Evolutionary conservation across 2,888 invertebrate species (phyloP), one percentile per base, ranked within the genome.

Genomic region (Drosophila crucigera): DNA sequence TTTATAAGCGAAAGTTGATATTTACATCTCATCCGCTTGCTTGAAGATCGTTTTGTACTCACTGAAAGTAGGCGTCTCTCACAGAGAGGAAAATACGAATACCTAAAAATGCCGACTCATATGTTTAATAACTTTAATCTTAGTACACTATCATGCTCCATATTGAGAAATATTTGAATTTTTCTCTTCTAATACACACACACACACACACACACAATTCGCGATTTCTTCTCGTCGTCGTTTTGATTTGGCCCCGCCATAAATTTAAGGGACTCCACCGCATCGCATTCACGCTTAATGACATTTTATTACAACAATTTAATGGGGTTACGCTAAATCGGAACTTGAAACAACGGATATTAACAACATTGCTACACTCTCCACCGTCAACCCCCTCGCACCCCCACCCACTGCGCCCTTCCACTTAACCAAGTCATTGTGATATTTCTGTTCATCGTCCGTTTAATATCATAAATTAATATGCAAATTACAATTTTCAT

Each of bases 231-330:
- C 3, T 22, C 16, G 22, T 25, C 39, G 39, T 56, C n/a, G 6
- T 43, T 53, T 30, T 63, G 55, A 56, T 49, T 78, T 69, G 11
- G 53, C 39, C 50, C 28, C 33, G 52, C 43, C 71, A 78, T 88
- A 83, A 85, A 85, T 88, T 84, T 68, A 79, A 78, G 66, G 63
- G 72, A 47, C 71, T 67, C 65, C 73, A 63, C 33, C 53, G 14
- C 53, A 53, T 19, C 77, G 71, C 58, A 37, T 68, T 77, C 63
- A 64, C 71, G 63, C 83, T 78, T 88, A 82, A 85, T 83, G 75
- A 82, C 84, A 78, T 78, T 85, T 88, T 85, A 85, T 85, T 79
- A 83, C 80, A 69, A 60, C 31, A 52, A 82, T 73, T 84, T 68
- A 74, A 71, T 77, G 56, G 71, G 65, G 75, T 54, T 52, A 47